Percentiles rank a stretch among this genome's conserved stretches.
phyloP scores from a whole-genome alignment of 2,113 vertebrate species.

The Chaetodon auriga region DNA sequence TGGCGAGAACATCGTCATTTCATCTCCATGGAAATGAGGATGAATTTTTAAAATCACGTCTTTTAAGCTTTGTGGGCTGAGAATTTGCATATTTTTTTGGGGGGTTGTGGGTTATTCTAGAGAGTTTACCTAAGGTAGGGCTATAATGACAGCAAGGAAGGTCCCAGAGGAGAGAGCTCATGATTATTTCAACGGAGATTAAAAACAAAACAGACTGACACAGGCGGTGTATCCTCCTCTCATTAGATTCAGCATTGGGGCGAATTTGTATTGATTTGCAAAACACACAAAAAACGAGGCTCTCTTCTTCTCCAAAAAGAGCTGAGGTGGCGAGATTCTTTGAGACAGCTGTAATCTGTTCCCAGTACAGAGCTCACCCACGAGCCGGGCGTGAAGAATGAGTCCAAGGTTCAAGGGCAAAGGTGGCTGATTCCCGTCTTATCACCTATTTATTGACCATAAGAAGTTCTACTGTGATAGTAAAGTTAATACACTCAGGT shows the following conservation, averaged over 20 bases:
- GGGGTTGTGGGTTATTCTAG: background rate
- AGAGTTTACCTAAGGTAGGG: background rate
- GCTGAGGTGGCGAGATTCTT: background rate
- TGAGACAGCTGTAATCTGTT: conserved; percentile 26
- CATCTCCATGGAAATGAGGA: conserved; percentile 55
- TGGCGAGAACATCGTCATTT: conserved; percentile 13
- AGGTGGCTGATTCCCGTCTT: background rate
- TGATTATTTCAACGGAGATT: background rate
- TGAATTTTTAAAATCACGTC: conserved; percentile 11
- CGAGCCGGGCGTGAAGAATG: background rate
- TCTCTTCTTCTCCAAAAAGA: background rate
- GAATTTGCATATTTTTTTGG: conserved; percentile 34
- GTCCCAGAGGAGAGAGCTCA: background rate
- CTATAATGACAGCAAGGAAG: background rate
- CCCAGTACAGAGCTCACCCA: background rate
- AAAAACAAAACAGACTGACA: background rate
- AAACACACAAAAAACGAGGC: conserved; percentile 3
- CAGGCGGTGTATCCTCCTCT: background rate
- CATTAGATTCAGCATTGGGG: background rate
- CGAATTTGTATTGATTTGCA: background rate
- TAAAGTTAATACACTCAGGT: background rate
- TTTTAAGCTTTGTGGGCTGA: conserved; percentile 33
- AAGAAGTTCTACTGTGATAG: background rate
- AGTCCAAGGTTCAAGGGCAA: conserved; percentile 10
- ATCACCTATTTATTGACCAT: background rate